Conservation (phyloP, 2,888 invertebrate genomes). For the Slavum lentiscoides region DNA sequence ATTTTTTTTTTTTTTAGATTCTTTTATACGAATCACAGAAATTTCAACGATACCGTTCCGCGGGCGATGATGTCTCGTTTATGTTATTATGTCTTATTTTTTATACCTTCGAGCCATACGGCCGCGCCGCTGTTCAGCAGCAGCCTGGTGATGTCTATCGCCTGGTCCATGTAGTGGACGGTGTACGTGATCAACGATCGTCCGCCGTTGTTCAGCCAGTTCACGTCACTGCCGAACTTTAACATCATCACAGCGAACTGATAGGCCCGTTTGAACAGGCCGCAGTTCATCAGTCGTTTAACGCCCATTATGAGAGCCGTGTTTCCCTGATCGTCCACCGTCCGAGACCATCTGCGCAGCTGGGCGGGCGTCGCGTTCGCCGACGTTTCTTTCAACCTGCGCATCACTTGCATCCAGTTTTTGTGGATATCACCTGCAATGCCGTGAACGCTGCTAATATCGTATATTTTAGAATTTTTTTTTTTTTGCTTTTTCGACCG, state of each 20-base stretch:
- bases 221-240: constrained; percentile 57
- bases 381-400: constrained; percentile 28
- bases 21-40: no score
- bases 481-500: no score
- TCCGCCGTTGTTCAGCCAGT: constrained; percentile 57
- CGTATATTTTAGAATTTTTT: not conserved
- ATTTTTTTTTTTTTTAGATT: no score
- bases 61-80: not conserved
- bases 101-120: constrained; percentile 57
- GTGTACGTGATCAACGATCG: constrained; percentile 58
- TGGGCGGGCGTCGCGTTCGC: constrained; percentile 25
- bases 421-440: constrained; percentile 18
- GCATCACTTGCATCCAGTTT: constrained; percentile 25
- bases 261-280: constrained; percentile 56
- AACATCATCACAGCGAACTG: constrained; percentile 57
- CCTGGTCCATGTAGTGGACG: constrained; percentile 58
- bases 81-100: no score
- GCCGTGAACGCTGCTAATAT: not conserved
- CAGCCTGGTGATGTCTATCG: constrained; percentile 57
- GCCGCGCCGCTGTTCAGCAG: constrained; percentile 58
- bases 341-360: constrained; percentile 26
- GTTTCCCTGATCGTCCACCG: constrained; percentile 56
- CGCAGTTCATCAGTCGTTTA: constrained; percentile 56
- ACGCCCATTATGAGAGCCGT: constrained; percentile 56
- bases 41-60: no score